These are phyloP conservation scores for Choristoneura rosaceana DNA, from an alignment of 2,888 invertebrate species.

Conservation along the genomic window DNA sequence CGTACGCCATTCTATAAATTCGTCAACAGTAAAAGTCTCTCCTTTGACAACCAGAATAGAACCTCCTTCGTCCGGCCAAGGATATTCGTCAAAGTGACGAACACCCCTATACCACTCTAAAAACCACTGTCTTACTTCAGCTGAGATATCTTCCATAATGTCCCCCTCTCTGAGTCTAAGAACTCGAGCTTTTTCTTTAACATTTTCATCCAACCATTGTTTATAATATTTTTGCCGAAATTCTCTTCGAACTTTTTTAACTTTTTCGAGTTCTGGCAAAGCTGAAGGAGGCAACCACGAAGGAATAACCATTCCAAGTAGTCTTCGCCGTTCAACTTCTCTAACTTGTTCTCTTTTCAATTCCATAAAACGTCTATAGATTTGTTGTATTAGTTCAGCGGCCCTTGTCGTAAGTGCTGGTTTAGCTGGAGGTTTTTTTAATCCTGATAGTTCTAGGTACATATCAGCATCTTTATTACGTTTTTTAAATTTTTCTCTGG, in stretches of 20 bases:
- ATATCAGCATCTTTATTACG: constrained; percentile 65
- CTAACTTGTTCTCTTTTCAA: constrained; percentile 68
- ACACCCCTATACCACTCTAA: constrained; percentile 85
- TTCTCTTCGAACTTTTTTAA: constrained; percentile 74
- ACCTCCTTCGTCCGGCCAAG: constrained; percentile 90
- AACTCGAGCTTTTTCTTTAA: constrained; percentile 81
- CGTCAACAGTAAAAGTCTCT: constrained; percentile 85
- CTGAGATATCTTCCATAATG: constrained; percentile 90
- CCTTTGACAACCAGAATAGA: constrained; percentile 85
- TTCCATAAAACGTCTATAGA: constrained; percentile 75
- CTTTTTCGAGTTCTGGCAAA: constrained; percentile 75
- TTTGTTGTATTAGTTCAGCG: constrained; percentile 60
- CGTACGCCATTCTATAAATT: constrained; percentile 79
- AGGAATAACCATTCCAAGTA: constrained; percentile 85
- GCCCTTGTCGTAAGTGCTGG: constrained; percentile 60
- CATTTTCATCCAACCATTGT: constrained; percentile 71
- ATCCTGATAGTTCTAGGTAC: constrained; percentile 73
- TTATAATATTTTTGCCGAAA: constrained; percentile 76
- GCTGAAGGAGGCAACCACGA: constrained; percentile 76
- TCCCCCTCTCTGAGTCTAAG: constrained; percentile 81
- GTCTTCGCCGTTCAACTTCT: constrained; percentile 72
- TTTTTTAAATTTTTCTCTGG: constrained; percentile 58
- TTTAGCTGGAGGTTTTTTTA: constrained; percentile 63
- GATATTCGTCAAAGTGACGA: constrained; percentile 89
- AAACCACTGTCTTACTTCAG: constrained; percentile 92